Percentiles rank a stretch among this genome's conserved stretches.
Conservation (phyloP, 2,113 vertebrate genomes). For the Centropus bengalensis region DNA sequence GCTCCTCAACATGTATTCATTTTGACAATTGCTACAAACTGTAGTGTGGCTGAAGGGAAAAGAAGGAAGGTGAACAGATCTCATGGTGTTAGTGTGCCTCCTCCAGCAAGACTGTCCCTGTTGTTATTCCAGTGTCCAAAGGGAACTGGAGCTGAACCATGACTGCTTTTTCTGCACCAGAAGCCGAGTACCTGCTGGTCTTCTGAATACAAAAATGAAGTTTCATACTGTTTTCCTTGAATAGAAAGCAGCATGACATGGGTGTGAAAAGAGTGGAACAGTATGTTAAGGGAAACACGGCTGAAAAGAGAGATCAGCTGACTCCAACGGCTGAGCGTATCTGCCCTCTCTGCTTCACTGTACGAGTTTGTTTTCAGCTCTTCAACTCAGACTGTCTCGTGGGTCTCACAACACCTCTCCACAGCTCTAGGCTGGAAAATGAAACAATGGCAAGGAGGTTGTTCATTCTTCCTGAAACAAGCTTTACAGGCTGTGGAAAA, state of each 20-base stretch:
- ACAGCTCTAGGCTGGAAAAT: not conserved
- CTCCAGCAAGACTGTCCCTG: not conserved
- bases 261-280: slow-evolving; percentile 20
- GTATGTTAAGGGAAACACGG: not conserved
- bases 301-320: slow-evolving; percentile 18
- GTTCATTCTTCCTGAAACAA: slow-evolving; percentile 1
- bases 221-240: slow-evolving; percentile 45
- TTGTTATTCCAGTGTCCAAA: not conserved
- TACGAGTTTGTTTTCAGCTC: slow-evolving; percentile 4
- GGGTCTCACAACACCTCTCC: not conserved
- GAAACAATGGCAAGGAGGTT: not conserved
- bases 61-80: not conserved
- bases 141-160: not conserved
- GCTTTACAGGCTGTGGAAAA: not conserved
- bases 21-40: not conserved
- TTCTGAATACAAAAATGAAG: slow-evolving; percentile 30
- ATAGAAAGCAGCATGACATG: slow-evolving; percentile 41
- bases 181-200: slow-evolving; percentile 5
- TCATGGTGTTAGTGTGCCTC: not conserved
- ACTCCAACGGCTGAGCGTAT: not conserved
- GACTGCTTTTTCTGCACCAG: not conserved
- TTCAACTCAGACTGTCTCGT: accelerated
- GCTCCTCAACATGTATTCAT: not conserved
- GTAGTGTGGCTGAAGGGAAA: not conserved
- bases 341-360: not conserved